Base-by-base conservation (phyloP, 2,888 invertebrate genomes). In the Enoplolaimus lenunculus region DNA sequence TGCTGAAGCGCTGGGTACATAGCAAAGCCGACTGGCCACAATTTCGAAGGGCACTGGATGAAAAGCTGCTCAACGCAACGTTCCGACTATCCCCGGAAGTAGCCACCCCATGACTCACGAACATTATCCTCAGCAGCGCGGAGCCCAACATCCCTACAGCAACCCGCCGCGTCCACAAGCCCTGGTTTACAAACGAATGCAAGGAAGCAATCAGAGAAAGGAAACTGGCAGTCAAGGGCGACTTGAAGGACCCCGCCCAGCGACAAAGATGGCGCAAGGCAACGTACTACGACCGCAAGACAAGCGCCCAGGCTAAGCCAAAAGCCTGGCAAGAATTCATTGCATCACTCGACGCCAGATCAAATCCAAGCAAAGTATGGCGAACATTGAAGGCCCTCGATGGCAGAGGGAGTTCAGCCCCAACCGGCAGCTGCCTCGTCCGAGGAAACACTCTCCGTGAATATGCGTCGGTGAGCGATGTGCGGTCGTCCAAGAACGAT, bases 181-280 rank as follows among this genome's bases (percentile, higher is more conserved):
- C 57, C 16, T 57, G 57, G 57, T 57, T 57, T n/a, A 57, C 57
- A 57, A n/a, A 57, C n/a, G 57, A 57, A 57, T 57, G 57, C n/a
- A 57, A 57, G n/a, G n/a, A n/a, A 16, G 57, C 57, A n/a, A 57
- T n/a, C 57, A 57, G n/a, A 57, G 57, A 16, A 21, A 57, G 57
- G n/a, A n/a, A 57, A 16, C 16, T 57, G n/a, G 57, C 57, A 57
- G 57, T n/a, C 16, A 57, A 57, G 57, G n/a, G n/a, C 16, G 57
- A 57, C n/a, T n/a, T 57, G 57, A 57, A 57, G 57, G n/a, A 57
- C 57, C 57, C 57, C 16, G n/a, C 57, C n/a, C 16, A 57, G 16
- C 57, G 16, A n/a, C 16, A 16, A 16, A n/a, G n/a, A 16, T 57
- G 57, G 57, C 16, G n/a, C 16, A n/a, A 16, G n/a, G 57, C 57